Evolutionary conservation across 2,888 invertebrate genomes (phyloP), one percentile per base, ranked within the genome.

Genomic region (Chloroclystis v-ata): DNA sequence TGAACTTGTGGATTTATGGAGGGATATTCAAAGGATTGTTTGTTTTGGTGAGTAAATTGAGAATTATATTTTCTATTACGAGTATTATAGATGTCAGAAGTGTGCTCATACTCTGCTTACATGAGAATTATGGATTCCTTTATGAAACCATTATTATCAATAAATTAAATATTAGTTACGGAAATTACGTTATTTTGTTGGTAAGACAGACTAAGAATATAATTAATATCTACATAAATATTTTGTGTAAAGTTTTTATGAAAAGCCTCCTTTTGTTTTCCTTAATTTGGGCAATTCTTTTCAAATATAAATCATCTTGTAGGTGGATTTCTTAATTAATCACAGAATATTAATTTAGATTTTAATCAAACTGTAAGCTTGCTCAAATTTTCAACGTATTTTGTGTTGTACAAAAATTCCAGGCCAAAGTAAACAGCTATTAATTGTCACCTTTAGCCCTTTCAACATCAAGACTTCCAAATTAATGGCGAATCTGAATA

Each of bases 401-500:
- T 4, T 5, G 8, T 8, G 20, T 7, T 11, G 11, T 43, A 42
- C 29, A 40, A 47, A 43, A 42, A 47, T 47, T 43, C 44, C 29
- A 33, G 7, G 37, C 42, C 49, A 26, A 45, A 37, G 37, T 43
- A 39, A 49, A 38, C 38, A 16, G 38, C 47, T 35, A 47, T 53
- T 53, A 51, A 55, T 55, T 52, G 47, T 57, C 57, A 55, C 53
- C 57, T 53, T 57, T 55, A 52, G 55, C 55, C 51, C 53, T 52
- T 43, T 53, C 55, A 58, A 37, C 57, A 52, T 53, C 47, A 54
- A 48, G 50, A 49, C 41, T 29, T 53, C 41, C 29, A 45, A 54
- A 59, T 59, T 59, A 52, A 59, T 59, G 49, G 49, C 52, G 38
- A 47, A 43, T 52, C 28, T 51, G 41, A 54, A 50, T 47, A 53